Base-by-base conservation (phyloP, 1,140 invertebrate species). In the Sycophila sp. region DNA sequence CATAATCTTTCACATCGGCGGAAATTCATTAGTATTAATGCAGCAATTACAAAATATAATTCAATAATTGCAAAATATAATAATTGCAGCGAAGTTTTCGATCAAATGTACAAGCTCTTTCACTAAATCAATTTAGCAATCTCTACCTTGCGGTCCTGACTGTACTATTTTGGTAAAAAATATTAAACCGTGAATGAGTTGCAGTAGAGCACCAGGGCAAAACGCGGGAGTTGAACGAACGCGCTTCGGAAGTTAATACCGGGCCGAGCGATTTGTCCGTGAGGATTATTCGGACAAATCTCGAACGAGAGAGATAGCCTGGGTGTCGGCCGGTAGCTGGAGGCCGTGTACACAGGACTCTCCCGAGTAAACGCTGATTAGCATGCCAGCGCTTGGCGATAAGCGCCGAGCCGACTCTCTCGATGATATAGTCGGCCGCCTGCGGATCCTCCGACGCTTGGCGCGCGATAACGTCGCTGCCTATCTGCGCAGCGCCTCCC, bases 321-420 rank as follows among this genome's bases (percentile, higher is more conserved):
- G 10, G 3, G 8, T 26, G 2, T 1, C 4, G n/a, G 17, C 69
- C 69, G 38, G 63, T 62, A n/a, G n/a, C n/a, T n/a, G 38, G 1
- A 8, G 1, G 28, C 8, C 7, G 8, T 38, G 7, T 49, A 56
- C 24, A 26, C 13, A 13, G 5, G 13, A 11, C n/a, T 26, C 19
- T 53, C 2, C 13, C 6, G 45, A 38, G 36, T 26, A 32, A 73
- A 72, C 71, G 74, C 72, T 77, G 77, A 78, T 77, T 76, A 78
- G 75, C 74, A 75, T 72, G 75, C 72, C 73, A 73, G 64, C 72
- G 66, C 75, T 74, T 78, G 75, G 72, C 76, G 77, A 76, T 77
- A 78, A 78, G 76, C 77, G 74, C 73, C 74, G 75, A 77, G 77
- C 68, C 73, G 67, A 28, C n/a, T 8, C n/a, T 30, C 19, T 11